Evolutionary conservation across 2,797 vertebrate species (phyloP).

Genomic region (Jordanella pulchra): DNA sequence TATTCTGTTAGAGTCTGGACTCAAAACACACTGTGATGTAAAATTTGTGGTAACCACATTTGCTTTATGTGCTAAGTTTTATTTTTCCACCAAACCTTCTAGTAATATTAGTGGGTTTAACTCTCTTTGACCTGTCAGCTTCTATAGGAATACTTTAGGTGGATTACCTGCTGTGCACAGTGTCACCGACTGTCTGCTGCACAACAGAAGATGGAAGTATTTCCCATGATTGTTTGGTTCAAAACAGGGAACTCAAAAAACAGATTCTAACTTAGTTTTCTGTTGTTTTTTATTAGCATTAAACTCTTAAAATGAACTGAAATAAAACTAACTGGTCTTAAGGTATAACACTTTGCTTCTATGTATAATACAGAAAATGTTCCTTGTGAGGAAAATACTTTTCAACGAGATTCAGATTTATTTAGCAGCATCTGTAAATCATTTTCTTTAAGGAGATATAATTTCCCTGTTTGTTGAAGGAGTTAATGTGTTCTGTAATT

Average conservation of each 20-base stretch:
- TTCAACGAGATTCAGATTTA: not conserved
- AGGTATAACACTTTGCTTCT: not conserved
- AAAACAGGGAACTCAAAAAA: too few species aligned
- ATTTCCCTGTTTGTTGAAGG: not conserved
- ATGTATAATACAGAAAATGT: not conserved
- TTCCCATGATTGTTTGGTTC: too few species aligned
- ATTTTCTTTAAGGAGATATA: not conserved
- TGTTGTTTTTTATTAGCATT: too few species aligned
- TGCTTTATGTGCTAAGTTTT: too few species aligned
- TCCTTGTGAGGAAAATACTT: not conserved
- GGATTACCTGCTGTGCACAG: too few species aligned
- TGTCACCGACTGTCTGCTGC: too few species aligned
- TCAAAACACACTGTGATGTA: not conserved
- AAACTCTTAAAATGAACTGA: not conserved
- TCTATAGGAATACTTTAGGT: too few species aligned
- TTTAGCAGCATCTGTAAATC: not conserved
- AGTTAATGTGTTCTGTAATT: constrained; percentile 29
- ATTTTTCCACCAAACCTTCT: not conserved
- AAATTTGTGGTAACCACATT: too few species aligned
- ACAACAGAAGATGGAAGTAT: too few species aligned
- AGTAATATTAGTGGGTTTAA: not conserved
- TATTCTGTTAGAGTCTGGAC: not conserved
- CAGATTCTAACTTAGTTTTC: too few species aligned
- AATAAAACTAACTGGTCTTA: not conserved
- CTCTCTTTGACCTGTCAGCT: too few species aligned